phyloP scores from a whole-genome alignment of 2,113 vertebrate species.

The Tenebrosternarchus preto region DNA sequence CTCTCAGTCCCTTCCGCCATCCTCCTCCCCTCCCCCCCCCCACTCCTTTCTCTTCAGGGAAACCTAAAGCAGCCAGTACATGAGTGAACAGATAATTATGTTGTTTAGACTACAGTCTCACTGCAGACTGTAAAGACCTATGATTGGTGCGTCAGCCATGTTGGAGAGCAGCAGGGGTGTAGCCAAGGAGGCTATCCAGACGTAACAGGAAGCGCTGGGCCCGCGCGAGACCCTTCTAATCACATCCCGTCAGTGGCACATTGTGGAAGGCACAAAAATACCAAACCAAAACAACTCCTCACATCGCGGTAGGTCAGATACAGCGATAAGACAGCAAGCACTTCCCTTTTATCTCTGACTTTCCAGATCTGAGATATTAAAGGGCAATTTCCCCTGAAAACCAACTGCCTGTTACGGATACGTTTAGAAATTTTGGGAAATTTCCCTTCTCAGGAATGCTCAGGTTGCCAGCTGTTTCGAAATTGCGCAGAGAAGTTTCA shows the following conservation, averaged over 20 bases:
- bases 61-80: neutral
- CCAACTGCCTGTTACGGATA: neutral
- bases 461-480: neutral
- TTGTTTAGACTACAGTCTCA: constrained; percentile 37
- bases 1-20: constrained; percentile 4
- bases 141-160: constrained; percentile 22
- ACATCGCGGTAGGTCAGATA: constrained; percentile 46
- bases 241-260: constrained; percentile 29
- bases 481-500: neutral
- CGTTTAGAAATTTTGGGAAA: neutral
- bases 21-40: neutral
- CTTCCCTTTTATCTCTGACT: constrained; percentile 34
- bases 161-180: neutral
- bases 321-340: constrained; percentile 30
- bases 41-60: constrained; percentile 12
- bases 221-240: constrained; percentile 19
- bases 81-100: constrained; percentile 5
- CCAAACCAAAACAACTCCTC: constrained; percentile 19
- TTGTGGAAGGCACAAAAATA: constrained; percentile 12
- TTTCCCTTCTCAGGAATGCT: neutral
- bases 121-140: constrained; percentile 15
- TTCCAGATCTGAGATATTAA: constrained; percentile 27
- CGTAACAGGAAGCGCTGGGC: constrained; percentile 53
- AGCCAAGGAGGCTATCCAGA: constrained; percentile 1
- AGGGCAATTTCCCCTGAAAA: constrained; percentile 18